Percentiles rank a stretch among this genome's conserved stretches.
phyloP scores from a whole-genome alignment of 2,888 invertebrate genomes.

The Hipparchia sbordonii region DNA sequence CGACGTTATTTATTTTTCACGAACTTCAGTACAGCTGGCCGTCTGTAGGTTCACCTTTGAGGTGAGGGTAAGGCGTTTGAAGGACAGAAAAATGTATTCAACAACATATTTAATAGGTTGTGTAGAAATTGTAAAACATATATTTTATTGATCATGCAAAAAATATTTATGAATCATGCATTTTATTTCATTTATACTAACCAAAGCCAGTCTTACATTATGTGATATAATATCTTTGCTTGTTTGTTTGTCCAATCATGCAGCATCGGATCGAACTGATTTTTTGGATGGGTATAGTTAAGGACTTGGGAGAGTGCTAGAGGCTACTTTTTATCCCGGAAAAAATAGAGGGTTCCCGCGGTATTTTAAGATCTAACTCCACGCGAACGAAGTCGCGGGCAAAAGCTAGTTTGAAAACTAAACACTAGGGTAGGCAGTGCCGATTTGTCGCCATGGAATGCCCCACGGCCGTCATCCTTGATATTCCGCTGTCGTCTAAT shows the following conservation, averaged over 20 bases:
- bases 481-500: neutral
- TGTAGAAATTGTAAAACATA: neutral
- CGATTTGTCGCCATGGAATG: neutral
- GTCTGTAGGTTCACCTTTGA: conserved; percentile 36
- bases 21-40: conserved; percentile 30
- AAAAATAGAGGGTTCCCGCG: too few species aligned
- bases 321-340: too few species aligned
- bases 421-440: neutral
- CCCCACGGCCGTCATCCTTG: neutral
- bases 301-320: too few species aligned
- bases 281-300: too few species aligned
- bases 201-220: neutral
- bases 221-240: too few species aligned
- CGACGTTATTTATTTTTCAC: conserved; percentile 28
- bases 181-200: neutral
- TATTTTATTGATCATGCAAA: conserved; percentile 33
- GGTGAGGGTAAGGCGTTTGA: conserved; percentile 39
- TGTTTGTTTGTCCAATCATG: too few species aligned
- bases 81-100: conserved; percentile 42
- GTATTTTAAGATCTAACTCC: too few species aligned
- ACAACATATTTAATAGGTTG: conserved; percentile 43
- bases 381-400: too few species aligned
- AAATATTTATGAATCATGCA: conserved; percentile 1
- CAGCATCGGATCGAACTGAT: too few species aligned
- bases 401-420: too few species aligned